phyloP scores from a whole-genome alignment of 2,888 invertebrate species.

The Monochamus alternatus region DNA sequence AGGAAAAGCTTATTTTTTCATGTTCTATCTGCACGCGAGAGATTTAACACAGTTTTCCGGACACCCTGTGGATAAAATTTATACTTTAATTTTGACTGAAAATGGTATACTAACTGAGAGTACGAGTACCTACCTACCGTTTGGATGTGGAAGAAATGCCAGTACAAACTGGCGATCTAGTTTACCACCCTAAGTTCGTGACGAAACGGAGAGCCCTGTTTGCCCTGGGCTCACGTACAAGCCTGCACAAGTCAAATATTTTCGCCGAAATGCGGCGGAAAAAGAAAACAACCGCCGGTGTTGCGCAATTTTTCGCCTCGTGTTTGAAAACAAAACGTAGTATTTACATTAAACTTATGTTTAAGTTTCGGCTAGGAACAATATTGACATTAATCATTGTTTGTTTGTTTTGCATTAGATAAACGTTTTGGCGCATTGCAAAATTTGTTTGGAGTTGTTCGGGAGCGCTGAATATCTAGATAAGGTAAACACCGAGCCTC shows the following conservation, averaged over 20 bases:
- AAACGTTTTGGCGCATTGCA: constrained; percentile 35
- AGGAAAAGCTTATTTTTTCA: too few species aligned
- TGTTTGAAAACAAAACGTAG: constrained; percentile 32
- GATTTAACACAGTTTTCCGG: too few species aligned
- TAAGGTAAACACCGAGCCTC: neutral
- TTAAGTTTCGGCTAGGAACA: constrained; percentile 7
- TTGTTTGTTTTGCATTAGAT: constrained; percentile 34
- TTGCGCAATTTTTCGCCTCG: constrained; percentile 18
- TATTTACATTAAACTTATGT: constrained; percentile 25
- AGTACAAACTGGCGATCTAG: too few species aligned
- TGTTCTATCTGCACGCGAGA: too few species aligned
- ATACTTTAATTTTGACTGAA: too few species aligned
- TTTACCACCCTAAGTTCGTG: too few species aligned
- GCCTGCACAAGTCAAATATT: constrained; percentile 12
- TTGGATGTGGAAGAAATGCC: too few species aligned
- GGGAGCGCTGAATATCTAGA: neutral
- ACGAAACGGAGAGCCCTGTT: neutral
- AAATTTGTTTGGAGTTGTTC: constrained; percentile 33
- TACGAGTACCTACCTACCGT: too few species aligned
- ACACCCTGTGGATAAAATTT: too few species aligned
- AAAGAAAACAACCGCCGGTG: constrained; percentile 13
- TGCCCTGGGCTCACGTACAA: neutral
- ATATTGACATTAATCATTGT: constrained; percentile 31
- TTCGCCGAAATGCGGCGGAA: constrained; percentile 1
- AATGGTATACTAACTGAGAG: too few species aligned